Conservation (phyloP, 2,888 invertebrate species). For the Xestia rhomboidea region DNA sequence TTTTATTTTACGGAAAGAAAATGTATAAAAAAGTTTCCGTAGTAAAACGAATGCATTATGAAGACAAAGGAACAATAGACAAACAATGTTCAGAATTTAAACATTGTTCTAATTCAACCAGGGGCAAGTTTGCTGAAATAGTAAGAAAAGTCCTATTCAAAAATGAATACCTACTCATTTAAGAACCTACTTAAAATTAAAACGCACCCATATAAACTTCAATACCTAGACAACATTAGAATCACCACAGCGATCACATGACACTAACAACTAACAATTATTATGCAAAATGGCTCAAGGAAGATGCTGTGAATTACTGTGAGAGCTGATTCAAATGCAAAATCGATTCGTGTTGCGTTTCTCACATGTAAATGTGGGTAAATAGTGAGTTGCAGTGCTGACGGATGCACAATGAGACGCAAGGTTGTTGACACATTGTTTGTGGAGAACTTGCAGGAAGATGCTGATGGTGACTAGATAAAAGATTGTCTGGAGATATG, state of each 20-base stretch:
- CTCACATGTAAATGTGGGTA: conserved; percentile 32
- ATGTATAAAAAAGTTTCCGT: conserved; percentile 39
- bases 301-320: conserved; percentile 57
- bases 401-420: conserved; percentile 37
- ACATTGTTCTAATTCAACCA: conserved; percentile 36
- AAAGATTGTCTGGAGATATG: conserved; percentile 1
- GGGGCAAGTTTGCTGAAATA: conserved; percentile 14
- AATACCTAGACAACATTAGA: conserved; percentile 44
- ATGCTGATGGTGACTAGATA: not conserved
- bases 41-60: conserved; percentile 31
- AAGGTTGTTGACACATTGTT: conserved; percentile 50
- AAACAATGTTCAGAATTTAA: conserved; percentile 42
- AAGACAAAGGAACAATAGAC: conserved; percentile 2
- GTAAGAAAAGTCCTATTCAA: not conserved
- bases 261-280: conserved; percentile 54
- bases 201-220: not conserved
- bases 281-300: conserved; percentile 64
- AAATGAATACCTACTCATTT: not conserved
- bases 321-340: conserved; percentile 70
- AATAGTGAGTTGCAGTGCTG: conserved; percentile 32
- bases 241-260: conserved; percentile 54
- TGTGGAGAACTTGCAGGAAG: conserved; percentile 10
- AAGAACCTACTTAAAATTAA: conserved; percentile 29
- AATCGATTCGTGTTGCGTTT: conserved; percentile 69
- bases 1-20: conserved; percentile 27